Base-by-base conservation (phyloP, 2,113 vertebrate species). In the Cryptotis parvus region DNA sequence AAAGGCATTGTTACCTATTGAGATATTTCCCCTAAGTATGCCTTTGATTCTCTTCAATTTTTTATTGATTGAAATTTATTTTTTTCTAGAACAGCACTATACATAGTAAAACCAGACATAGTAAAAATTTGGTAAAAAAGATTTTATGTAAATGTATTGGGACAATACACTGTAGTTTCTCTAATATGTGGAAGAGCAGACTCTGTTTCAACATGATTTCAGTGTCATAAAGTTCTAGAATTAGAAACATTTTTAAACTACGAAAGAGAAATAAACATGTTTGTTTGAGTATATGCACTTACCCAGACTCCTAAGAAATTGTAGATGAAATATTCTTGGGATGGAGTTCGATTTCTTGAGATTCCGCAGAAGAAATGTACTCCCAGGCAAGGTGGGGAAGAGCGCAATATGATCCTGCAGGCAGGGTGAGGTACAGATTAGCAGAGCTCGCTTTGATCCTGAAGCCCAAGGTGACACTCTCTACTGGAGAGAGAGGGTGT, bases 211-310 rank as follows among this genome's bases (percentile, higher is more conserved):
- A 69, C 6, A 65, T 1, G 7, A 77, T 91, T 90, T 74, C 39
- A 84, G 0, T 77, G 52, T 41, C 10, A 79, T 11, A 72, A 49
- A 84, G 45, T 61, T 80, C 37, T 52, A 15, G 76, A n/a, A 15
- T 14, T 63, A 83, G 41, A 94, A 81, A 41, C 0, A 82, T 27
- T 8, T 11, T n/a, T 75, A 52, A 73, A 79, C 0, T 15, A n/a
- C 76, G n/a, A 49, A 52, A 43, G 1, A 29, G n/a, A n/a, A 9
- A 61, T 3, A 29, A 18, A 22, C 35, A 84, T 6, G 4, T 61
- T 6, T 33, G 58, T 77, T 22, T 6, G 35, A 10, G 39, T 63
- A 88, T n/a, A 78, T 8, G 39, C 66, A 97, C 98, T 98, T 95
- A 98, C 98, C 97, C 0, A 84, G 29, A 94, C 24, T 85, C 18